Percentiles rank a stretch among this genome's conserved stretches.
These are phyloP conservation scores for Lepidurus apus DNA, from an alignment of 1,140 invertebrate genomes.

Conservation along the genomic window DNA sequence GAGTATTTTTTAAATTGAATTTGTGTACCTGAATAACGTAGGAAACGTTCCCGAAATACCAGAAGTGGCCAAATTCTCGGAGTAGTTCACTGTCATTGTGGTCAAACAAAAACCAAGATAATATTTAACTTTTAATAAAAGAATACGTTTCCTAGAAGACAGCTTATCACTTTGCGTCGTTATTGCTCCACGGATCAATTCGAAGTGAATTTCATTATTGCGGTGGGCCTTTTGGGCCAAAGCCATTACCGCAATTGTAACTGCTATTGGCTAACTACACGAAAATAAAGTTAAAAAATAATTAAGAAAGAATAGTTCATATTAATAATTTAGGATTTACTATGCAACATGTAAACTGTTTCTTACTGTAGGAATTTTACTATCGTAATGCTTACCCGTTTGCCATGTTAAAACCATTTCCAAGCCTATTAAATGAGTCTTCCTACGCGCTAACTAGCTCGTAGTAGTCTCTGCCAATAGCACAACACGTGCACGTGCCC, in stretches of 20 bases:
- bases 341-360: too few species aligned
- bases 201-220: background rate
- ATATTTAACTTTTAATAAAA: background rate
- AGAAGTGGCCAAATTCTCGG: background rate
- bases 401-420: background rate
- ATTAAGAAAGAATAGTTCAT: too few species aligned
- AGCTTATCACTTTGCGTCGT: background rate
- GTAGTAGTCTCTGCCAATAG: background rate
- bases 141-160: background rate
- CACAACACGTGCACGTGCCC: slow-evolving; percentile 13
- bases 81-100: background rate
- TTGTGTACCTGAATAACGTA: background rate
- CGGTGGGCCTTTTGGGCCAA: background rate
- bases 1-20: background rate
- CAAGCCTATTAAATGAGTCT: background rate
- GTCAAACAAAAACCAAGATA: background rate
- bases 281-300: too few species aligned
- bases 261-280: too few species aligned
- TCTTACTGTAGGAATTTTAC: too few species aligned
- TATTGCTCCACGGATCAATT: background rate
- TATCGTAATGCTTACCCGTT: background rate
- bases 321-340: too few species aligned
- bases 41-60: background rate
- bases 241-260: too few species aligned
- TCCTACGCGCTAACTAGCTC: background rate